Conservation (phyloP, 1,140 invertebrate genomes). For the Drosophila subobscura region DNA sequence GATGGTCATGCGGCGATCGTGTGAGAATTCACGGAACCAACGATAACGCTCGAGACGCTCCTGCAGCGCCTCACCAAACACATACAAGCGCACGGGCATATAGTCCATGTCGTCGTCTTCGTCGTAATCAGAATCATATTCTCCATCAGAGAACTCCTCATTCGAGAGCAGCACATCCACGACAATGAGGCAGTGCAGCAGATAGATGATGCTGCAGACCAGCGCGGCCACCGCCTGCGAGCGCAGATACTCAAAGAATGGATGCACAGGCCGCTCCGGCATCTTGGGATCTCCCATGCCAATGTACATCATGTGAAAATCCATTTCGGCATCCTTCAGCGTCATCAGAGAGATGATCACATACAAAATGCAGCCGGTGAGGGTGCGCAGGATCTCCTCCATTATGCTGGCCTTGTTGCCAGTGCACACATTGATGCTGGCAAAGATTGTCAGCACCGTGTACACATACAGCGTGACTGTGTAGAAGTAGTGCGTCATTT, state of each 20-base stretch:
- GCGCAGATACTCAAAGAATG: slow-evolving; percentile 34
- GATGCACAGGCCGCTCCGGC: slow-evolving; percentile 31
- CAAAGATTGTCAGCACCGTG: slow-evolving; percentile 36
- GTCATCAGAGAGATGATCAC: slow-evolving; percentile 33
- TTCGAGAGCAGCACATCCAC: slow-evolving; percentile 52
- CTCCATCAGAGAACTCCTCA: background rate
- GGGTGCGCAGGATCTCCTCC: slow-evolving; percentile 26
- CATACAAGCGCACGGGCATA: slow-evolving; percentile 44
- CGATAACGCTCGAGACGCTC: slow-evolving; percentile 15
- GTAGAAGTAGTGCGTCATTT: slow-evolving; percentile 10
- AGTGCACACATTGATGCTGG: slow-evolving; percentile 51
- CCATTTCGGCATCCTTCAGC: slow-evolving; percentile 31
- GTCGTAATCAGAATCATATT: background rate
- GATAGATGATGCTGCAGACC: slow-evolving; percentile 20
- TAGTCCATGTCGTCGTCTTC: slow-evolving; percentile 6
- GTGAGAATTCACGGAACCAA: slow-evolving; percentile 45
- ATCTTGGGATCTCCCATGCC: accelerated
- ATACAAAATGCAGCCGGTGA: slow-evolving; percentile 28
- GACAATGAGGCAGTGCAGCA: slow-evolving; percentile 48
- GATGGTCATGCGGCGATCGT: background rate
- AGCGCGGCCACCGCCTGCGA: slow-evolving; percentile 29
- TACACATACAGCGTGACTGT: slow-evolving; percentile 17
- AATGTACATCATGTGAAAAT: slow-evolving; percentile 27
- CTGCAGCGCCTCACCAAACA: slow-evolving; percentile 25
- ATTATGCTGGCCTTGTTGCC: slow-evolving; percentile 4